A percentile compares a stretch with the other conserved stretches of the same genome.
These are phyloP conservation scores for Calliopum simillimum DNA, from an alignment of 2,888 invertebrate species.

Conservation along the genomic window DNA sequence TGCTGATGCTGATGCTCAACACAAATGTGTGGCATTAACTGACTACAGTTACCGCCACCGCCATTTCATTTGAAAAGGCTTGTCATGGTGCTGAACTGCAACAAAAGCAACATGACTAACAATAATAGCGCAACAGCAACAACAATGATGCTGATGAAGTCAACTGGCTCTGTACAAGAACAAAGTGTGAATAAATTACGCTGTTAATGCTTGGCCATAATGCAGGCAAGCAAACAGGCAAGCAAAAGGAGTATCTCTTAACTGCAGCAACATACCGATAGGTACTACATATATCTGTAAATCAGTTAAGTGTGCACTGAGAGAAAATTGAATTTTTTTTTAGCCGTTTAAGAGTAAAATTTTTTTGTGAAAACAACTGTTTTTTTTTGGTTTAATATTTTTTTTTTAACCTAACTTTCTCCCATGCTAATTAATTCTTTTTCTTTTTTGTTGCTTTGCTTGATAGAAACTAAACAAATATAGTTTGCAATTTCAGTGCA, in stretches of 20 bases:
- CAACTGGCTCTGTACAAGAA: constrained; percentile 14
- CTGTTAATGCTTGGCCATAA: constrained; percentile 4
- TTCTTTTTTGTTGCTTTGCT: too few species aligned
- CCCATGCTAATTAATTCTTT: too few species aligned
- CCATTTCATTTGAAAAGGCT: background rate
- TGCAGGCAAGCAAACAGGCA: constrained; percentile 11
- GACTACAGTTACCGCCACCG: background rate
- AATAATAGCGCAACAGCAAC: background rate
- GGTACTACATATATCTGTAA: too few species aligned
- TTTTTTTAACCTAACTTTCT: too few species aligned
- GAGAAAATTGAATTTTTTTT: too few species aligned
- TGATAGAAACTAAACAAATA: too few species aligned
- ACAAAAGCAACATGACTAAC: background rate
- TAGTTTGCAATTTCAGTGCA: too few species aligned
- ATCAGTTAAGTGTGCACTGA: too few species aligned
- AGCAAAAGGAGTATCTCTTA: constrained; percentile 14
- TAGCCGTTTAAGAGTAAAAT: too few species aligned
- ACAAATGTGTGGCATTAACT: background rate
- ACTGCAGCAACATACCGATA: background rate
- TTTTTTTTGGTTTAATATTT: too few species aligned
- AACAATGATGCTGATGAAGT: constrained; percentile 25
- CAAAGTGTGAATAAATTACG: constrained; percentile 40
- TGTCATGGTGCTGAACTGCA: background rate
- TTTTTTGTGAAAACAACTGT: too few species aligned
- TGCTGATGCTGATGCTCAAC: too few species aligned